These are phyloP conservation scores for Mormoops blainvillei DNA, from an alignment of 2,113 vertebrate genomes.

Conservation along the genomic window DNA sequence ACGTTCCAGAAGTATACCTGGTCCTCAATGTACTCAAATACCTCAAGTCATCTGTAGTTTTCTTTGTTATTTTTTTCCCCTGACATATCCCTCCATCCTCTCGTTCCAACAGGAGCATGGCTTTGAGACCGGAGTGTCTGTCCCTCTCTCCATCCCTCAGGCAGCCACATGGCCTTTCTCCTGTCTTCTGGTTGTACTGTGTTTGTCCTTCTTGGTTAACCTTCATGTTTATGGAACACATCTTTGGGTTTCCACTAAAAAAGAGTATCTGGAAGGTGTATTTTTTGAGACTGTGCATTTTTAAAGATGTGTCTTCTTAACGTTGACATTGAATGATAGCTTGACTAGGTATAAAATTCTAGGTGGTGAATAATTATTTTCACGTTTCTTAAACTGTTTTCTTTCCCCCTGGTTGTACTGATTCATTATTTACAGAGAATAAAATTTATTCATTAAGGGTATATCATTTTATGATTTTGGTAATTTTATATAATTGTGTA, in stretches of 20 bases:
- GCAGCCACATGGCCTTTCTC: not conserved
- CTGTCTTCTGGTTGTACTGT: not conserved
- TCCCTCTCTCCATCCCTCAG: not conserved
- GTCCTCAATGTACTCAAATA: not conserved
- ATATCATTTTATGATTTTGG: not conserved
- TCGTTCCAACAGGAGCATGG: not conserved
- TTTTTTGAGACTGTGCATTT: not conserved
- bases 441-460: not conserved
- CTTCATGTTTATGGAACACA: not conserved
- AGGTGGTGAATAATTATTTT: not conserved
- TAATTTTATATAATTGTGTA: not conserved
- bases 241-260: not conserved
- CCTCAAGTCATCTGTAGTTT: not conserved
- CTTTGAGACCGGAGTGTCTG: not conserved
- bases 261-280: not conserved
- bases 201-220: not conserved
- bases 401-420: not conserved
- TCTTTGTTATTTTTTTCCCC: not conserved
- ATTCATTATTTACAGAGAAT: not conserved
- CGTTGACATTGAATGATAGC: not conserved
- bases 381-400: not conserved
- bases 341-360: slow-evolving; percentile 43
- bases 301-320: not conserved
- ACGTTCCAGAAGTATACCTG: not conserved
- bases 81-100: not conserved